Conservation (phyloP, 1,140 invertebrate genomes). For the Drosophila biarmipes region DNA sequence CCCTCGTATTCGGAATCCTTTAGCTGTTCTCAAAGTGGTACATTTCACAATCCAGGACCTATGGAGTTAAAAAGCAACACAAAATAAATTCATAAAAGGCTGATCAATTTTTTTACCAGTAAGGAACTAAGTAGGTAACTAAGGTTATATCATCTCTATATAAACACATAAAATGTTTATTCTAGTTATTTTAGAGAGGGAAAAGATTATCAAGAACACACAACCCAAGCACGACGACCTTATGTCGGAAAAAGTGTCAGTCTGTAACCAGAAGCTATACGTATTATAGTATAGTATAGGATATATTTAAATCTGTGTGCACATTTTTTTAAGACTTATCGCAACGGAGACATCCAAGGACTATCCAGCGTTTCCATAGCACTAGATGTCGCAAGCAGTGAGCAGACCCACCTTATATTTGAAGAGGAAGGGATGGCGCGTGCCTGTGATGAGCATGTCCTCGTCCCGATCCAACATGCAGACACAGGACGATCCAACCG, state of each 20-base stretch:
- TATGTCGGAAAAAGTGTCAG: too few species aligned
- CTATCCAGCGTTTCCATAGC: conserved; percentile 94
- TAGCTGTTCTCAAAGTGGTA: conserved; percentile 93
- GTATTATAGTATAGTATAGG: too few species aligned
- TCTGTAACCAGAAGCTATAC: too few species aligned
- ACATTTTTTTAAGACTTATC: conserved; percentile 85
- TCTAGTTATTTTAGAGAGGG: too few species aligned
- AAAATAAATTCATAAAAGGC: too few species aligned
- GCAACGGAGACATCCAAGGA: conserved; percentile 92
- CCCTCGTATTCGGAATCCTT: conserved; percentile 89
- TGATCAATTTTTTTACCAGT: too few species aligned
- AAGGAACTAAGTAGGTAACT: too few species aligned
- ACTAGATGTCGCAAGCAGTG: conserved; percentile 88
- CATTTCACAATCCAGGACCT: conserved; percentile 92
- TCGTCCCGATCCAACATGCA: conserved; percentile 97
- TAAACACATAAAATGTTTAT: too few species aligned
- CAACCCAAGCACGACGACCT: too few species aligned
- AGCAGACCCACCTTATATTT: conserved; percentile 95
- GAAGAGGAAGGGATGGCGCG: conserved; percentile 94
- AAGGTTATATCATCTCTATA: too few species aligned
- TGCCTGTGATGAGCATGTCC: conserved; percentile 95
- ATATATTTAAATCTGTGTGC: too few species aligned
- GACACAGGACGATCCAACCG: conserved; percentile 91
- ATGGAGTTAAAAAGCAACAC: not conserved
- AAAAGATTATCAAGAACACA: too few species aligned